Base-by-base conservation (phyloP, 2,797 vertebrate genomes). In the Lepilemur septentrionalis region DNA sequence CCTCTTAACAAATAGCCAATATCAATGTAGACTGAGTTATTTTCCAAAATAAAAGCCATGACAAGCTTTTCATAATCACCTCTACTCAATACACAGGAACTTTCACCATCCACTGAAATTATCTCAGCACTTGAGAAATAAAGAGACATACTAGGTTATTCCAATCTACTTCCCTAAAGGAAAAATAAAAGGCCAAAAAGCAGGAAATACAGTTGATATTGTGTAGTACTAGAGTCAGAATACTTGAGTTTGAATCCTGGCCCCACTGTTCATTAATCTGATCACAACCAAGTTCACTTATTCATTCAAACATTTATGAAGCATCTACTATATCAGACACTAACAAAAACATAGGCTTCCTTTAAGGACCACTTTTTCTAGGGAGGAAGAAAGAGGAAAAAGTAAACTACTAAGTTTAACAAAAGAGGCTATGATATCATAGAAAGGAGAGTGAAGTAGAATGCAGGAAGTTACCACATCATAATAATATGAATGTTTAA, bases 271-370 rank as follows among this genome's bases (percentile, higher is more conserved):
- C 82, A 81, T 63, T 73, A 52, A 12, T 88, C 23, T 92, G 43
- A 89, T 80, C 43, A 67, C 3, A 9, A 69, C 20, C 22, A 85
- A 57, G 14, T 70, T 92, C 50, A 86, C 30, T 69, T 88, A 82
- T 28, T 95, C 22, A 87, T 41, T 85, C 22, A 83, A 93, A 75
- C 30, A 93, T 79, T 87, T 88, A 81, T 43, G 86, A 97, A 76
- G 6, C 65, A 95, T 9, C 3, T 93, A 94, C 32, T 85, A 70
- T 35, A 46, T 52, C 46, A 93, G 82, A 95, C 17, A 93, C 35
- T 70, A 91, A 72, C 46, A 41, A 93, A 86, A 89, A 43, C 28
- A 90, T 46, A 59, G 83, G 10, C 13, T n/a, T 57, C 11, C 43
- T 88, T 94, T 35, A 82, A 76, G 67, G 63, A 93, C 22, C 1